Conservation (phyloP, 2,888 invertebrate genomes). For the Ectemnius lituratus region DNA sequence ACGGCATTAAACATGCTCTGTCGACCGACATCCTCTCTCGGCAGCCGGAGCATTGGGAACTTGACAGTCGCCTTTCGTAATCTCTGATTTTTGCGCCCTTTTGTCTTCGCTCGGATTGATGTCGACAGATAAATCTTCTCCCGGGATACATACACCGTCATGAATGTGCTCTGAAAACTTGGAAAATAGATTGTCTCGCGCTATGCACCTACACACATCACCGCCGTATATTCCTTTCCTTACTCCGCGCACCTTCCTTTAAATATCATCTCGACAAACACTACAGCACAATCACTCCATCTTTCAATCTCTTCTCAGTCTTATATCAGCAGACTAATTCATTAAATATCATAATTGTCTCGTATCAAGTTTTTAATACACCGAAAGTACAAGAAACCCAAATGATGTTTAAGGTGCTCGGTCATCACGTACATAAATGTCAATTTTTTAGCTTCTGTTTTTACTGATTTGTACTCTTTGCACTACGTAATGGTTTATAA, state of each 20-base stretch:
- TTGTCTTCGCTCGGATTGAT: conserved; percentile 9
- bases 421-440: too few species aligned
- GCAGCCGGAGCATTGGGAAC: conserved; percentile 26
- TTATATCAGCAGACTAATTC: too few species aligned
- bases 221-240: neutral
- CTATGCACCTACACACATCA: neutral
- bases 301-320: too few species aligned
- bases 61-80: conserved; percentile 37
- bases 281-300: too few species aligned
- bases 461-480: too few species aligned
- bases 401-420: too few species aligned
- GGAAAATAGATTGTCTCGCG: conserved; percentile 4
- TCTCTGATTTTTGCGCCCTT: conserved; percentile 43
- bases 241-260: neutral
- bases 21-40: conserved; percentile 43
- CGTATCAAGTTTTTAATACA: too few species aligned
- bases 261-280: neutral
- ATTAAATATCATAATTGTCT: too few species aligned
- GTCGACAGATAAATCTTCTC: conserved; percentile 14
- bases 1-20: conserved; percentile 35
- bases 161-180: neutral
- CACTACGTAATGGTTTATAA: neutral
- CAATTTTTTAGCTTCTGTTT: too few species aligned
- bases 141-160: neutral
- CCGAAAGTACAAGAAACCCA: too few species aligned